Evolutionary conservation across 2,888 invertebrate genomes (phyloP).

Genomic region (Pachycephus smyrnensis): DNA sequence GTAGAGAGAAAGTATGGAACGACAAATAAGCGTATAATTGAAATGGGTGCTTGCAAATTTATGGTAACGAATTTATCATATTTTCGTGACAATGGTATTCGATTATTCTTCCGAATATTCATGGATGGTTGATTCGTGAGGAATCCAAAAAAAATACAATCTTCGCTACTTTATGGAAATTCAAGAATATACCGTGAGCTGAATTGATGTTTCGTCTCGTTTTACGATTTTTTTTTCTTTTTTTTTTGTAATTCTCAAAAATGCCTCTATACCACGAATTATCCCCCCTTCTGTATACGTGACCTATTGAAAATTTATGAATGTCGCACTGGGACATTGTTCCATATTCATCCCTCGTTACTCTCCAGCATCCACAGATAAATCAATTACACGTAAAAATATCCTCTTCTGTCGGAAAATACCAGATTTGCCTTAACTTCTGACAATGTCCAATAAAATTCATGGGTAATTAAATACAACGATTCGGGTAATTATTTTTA

Average conservation of each 20-base stretch:
- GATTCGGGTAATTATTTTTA: background rate
- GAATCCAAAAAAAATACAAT: background rate
- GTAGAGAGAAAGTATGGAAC: background rate
- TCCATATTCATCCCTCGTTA: background rate
- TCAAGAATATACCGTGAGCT: background rate
- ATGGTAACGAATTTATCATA: conserved; percentile 15
- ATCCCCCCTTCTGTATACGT: background rate
- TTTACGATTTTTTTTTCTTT: background rate
- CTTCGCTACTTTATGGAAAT: background rate
- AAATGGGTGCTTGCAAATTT: conserved; percentile 15
- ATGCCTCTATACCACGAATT: background rate
- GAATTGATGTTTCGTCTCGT: background rate
- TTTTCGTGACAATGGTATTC: conserved; percentile 10
- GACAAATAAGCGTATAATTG: background rate
- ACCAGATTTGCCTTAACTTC: background rate
- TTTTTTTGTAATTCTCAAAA: background rate
- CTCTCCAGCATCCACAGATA: background rate
- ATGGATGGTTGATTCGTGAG: background rate
- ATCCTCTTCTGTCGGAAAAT: background rate
- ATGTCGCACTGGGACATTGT: background rate
- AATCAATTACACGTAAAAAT: background rate
- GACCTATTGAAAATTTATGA: background rate
- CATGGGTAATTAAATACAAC: background rate
- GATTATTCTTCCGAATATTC: conserved; percentile 17
- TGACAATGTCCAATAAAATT: background rate